These are phyloP conservation scores for Drosophila takahashii DNA, from an alignment of 1,140 invertebrate genomes.

Conservation along the genomic window DNA sequence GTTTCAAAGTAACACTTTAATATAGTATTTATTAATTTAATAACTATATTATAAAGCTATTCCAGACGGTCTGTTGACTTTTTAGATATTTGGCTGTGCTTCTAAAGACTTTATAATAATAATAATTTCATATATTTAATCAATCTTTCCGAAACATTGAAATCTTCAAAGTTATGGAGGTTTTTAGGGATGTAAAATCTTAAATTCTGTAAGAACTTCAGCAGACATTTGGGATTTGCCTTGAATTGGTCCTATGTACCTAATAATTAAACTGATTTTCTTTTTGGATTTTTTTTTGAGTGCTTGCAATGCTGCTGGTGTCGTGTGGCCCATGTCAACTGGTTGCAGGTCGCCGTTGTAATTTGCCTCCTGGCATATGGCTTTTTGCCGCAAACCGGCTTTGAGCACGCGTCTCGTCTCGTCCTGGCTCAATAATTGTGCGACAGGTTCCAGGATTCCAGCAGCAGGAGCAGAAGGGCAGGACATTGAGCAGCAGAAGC, in stretches of 20 bases:
- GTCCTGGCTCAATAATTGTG: constrained; percentile 79
- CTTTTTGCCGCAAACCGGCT: constrained; percentile 72
- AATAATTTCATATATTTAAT: no score
- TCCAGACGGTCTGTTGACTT: no score
- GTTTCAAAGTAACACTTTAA: no score
- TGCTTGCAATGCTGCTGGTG: constrained; percentile 38
- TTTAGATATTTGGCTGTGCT: no score
- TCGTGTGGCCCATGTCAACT: constrained; percentile 80
- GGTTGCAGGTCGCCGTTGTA: constrained; percentile 66
- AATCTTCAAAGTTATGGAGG: no score
- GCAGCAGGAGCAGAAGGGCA: constrained; percentile 22
- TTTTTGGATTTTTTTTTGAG: constrained; percentile 4
- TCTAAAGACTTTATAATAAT: no score
- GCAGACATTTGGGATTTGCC: no score
- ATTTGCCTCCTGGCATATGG: constrained; percentile 76
- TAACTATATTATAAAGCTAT: no score
- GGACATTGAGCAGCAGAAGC: constrained; percentile 14
- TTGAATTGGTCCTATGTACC: not conserved
- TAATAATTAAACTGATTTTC: not conserved
- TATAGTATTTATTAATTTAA: no score
- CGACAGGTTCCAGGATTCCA: constrained; percentile 76
- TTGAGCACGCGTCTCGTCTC: constrained; percentile 74
- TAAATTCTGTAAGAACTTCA: no score
- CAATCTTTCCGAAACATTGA: no score
- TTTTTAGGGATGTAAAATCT: no score